Percentiles rank a stretch among this genome's conserved stretches.
Conservation (phyloP, 2,888 invertebrate genomes). For the Empis livida region DNA sequence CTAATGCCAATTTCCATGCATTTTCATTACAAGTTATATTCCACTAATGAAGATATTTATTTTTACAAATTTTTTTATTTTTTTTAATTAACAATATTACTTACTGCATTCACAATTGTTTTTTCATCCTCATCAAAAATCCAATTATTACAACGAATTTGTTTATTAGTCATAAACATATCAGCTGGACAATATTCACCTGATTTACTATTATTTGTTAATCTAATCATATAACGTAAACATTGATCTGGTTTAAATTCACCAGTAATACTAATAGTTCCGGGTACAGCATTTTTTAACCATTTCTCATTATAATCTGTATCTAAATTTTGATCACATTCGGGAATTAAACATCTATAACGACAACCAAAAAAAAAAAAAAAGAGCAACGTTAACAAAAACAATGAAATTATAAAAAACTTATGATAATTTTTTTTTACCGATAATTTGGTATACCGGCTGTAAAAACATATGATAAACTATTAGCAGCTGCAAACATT, state of each 20-base stretch:
- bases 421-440: conserved; percentile 21
- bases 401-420: not conserved
- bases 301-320: conserved; percentile 32
- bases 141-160: conserved; percentile 38
- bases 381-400: not conserved
- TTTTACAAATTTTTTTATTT: no score
- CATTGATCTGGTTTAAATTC: conserved; percentile 28
- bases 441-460: conserved; percentile 46
- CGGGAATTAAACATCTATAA: conserved; percentile 42
- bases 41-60: no score
- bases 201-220: not conserved
- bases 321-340: conserved; percentile 37
- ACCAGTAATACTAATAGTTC: conserved; percentile 20
- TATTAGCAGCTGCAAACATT: conserved; percentile 46
- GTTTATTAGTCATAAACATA: conserved; percentile 27
- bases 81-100: no score
- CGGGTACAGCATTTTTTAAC: conserved; percentile 40
- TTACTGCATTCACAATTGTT: conserved; percentile 45
- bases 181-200: conserved; percentile 24
- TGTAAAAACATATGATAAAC: conserved; percentile 47
- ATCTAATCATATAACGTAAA: conserved; percentile 19
- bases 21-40: conserved; percentile 46
- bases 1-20: conserved; percentile 46
- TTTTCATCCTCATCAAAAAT: conserved; percentile 39
- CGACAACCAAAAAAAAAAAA: not conserved